Base-by-base conservation (phyloP, 2,113 vertebrate genomes). In the Tupaia tana region DNA sequence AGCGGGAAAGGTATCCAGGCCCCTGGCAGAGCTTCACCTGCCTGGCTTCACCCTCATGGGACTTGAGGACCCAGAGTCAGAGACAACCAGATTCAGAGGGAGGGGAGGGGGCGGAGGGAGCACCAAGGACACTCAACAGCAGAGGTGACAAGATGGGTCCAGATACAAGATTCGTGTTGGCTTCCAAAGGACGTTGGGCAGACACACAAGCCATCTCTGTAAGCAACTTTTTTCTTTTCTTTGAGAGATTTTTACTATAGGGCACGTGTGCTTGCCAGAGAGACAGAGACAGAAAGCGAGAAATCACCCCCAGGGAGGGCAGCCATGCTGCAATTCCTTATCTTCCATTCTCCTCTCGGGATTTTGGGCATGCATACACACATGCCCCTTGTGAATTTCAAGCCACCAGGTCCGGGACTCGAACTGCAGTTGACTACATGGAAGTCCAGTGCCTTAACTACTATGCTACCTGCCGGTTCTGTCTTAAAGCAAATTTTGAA, bases 11-110 rank as follows among this genome's bases (percentile, higher is more conserved):
- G 61, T 12, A 14, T 1, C 24, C 2, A 0, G 13, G 43, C 11
- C 29, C 7, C 10, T 1, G 2, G 0, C 1, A 25, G 25, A 59
- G 54, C 11, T 24, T 14, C 7, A 1, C 9, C 73, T n/a, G 67
- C 22, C 25, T 1, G 58, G 75, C 34, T 75, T 15, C 7, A 29
- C 63, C 25, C 19, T 20, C 24, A 6, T 0, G 19, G 73, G 82
- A 70, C 27, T 0, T 10, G 25, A 20, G 63, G 25, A n/a, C 31
- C 70, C 9, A 3, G 58, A 9, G 34, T 24, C 86, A 66, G 61
- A 87, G 24, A 56, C 15, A 54, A 69, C 9, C 18, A 64, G 34
- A 14, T 1, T 0, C 0, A 16, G 25, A 19, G 24, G 29, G 2
- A 7, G 31, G 16, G 13, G 24, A 20, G 25, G 18, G 16, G 43